These are phyloP conservation scores for Drosophila hamatofila DNA, from an alignment of 2,888 invertebrate species.

Conservation along the genomic window DNA sequence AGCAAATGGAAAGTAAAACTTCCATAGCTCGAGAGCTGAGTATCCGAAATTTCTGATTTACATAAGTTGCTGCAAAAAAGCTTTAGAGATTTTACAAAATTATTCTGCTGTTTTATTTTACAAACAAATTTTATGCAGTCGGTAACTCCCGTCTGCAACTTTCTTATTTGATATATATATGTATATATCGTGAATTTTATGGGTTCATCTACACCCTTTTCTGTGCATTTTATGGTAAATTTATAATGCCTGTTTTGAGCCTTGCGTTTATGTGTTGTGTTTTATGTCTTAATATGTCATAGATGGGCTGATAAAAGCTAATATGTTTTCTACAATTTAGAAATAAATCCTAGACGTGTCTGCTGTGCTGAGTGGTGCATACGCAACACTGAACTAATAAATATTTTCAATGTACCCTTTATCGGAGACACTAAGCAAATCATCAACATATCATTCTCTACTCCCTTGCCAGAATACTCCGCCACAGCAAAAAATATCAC, in stretches of 20 bases:
- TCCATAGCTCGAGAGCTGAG: no score
- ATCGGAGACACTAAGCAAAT: background rate
- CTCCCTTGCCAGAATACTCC: background rate
- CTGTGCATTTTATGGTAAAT: background rate
- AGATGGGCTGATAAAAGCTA: constrained; percentile 31
- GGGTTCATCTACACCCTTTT: background rate
- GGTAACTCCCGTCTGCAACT: background rate
- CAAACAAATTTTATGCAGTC: no score
- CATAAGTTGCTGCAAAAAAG: no score
- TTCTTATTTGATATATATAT: background rate
- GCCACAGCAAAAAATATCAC: background rate
- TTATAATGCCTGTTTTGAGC: background rate
- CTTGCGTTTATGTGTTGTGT: background rate
- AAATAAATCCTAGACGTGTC: background rate
- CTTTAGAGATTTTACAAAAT: no score
- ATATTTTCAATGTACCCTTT: no score
- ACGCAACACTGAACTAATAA: background rate
- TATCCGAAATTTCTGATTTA: no score
- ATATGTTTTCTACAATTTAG: background rate
- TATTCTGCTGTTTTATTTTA: no score
- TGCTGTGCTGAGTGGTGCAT: background rate
- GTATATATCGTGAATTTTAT: background rate
- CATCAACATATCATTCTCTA: background rate
- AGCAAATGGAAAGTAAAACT: no score
- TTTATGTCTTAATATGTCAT: constrained; percentile 37